Evolutionary conservation across 2,888 invertebrate genomes (phyloP).

Genomic region (Drosophila siamana): DNA sequence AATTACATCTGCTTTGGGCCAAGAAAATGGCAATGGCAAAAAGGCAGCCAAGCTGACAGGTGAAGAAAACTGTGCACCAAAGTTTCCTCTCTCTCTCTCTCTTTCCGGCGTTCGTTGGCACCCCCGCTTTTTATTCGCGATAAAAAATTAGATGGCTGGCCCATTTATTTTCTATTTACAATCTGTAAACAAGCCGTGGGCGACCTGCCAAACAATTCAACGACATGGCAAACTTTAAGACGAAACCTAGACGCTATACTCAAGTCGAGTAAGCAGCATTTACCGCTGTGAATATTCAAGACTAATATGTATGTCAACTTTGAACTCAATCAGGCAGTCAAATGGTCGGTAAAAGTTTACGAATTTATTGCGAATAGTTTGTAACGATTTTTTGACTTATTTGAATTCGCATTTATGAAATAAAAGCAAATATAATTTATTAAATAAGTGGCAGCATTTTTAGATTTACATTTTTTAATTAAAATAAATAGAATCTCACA

Average conservation of each 20-base stretch:
- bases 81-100: slow-evolving; percentile 18
- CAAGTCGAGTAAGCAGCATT: slow-evolving; percentile 1
- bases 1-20: slow-evolving; percentile 75
- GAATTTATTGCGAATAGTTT: too few relatives aligned
- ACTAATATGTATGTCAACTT: neutral
- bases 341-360: too few relatives aligned
- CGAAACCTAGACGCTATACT: too few relatives aligned
- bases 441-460: too few relatives aligned
- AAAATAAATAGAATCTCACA: too few relatives aligned
- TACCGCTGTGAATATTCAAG: neutral
- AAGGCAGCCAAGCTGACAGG: slow-evolving; percentile 64
- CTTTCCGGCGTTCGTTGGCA: neutral
- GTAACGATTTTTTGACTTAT: too few relatives aligned
- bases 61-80: slow-evolving; percentile 47
- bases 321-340: neutral
- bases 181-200: slow-evolving; percentile 42
- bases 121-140: slow-evolving; percentile 34
- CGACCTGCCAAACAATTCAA: slow-evolving; percentile 45
- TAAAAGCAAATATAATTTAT: too few relatives aligned
- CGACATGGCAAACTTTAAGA: slow-evolving; percentile 23
- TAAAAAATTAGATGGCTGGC: slow-evolving; percentile 52
- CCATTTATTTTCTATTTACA: slow-evolving; percentile 66
- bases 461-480: too few relatives aligned
- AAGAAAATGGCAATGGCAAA: slow-evolving; percentile 59
- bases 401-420: too few relatives aligned